Conservation (phyloP, 2,797 vertebrate species). For the Epinephelus malabaricus region DNA sequence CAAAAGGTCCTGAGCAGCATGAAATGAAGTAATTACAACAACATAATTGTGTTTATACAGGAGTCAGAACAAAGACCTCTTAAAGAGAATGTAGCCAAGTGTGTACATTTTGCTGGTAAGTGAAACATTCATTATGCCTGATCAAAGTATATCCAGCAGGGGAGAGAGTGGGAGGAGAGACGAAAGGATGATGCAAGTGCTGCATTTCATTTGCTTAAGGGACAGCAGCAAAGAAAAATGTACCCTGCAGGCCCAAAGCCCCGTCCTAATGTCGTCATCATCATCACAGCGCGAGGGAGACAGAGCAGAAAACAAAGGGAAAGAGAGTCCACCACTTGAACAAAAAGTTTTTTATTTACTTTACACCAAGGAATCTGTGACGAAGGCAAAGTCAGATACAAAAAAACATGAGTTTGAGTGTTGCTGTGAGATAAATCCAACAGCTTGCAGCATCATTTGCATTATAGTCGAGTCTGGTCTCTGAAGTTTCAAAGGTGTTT, state of each 20-base stretch:
- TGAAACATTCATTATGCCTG: conserved; percentile 59
- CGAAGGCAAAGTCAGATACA: neutral
- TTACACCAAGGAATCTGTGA: neutral
- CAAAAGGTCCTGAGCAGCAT: conserved; percentile 63
- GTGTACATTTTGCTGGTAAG: conserved; percentile 49
- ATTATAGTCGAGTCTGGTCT: neutral
- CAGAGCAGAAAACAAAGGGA: neutral
- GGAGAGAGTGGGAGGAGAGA: conserved; percentile 52
- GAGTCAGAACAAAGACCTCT: conserved; percentile 71
- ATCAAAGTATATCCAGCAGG: conserved; percentile 72
- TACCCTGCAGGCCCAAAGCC: conserved; percentile 16
- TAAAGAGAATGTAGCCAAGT: conserved; percentile 40
- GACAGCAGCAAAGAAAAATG: conserved; percentile 47
- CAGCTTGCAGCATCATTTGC: neutral
- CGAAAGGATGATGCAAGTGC: conserved; percentile 60
- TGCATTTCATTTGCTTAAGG: conserved; percentile 54
- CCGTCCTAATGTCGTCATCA: conserved; percentile 49
- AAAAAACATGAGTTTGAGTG: neutral
- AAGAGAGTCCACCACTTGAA: neutral
- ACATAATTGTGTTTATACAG: conserved; percentile 63
- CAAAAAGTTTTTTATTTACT: conserved; percentile 5
- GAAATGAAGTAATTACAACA: conserved; percentile 65
- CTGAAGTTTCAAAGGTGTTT: conserved; percentile 10
- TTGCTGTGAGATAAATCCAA: neutral
- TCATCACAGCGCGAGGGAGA: neutral